A percentile compares a stretch with the other conserved stretches of the same genome.
Conservation (phyloP, 1,140 invertebrate genomes). For the Bacillus rossius region DNA sequence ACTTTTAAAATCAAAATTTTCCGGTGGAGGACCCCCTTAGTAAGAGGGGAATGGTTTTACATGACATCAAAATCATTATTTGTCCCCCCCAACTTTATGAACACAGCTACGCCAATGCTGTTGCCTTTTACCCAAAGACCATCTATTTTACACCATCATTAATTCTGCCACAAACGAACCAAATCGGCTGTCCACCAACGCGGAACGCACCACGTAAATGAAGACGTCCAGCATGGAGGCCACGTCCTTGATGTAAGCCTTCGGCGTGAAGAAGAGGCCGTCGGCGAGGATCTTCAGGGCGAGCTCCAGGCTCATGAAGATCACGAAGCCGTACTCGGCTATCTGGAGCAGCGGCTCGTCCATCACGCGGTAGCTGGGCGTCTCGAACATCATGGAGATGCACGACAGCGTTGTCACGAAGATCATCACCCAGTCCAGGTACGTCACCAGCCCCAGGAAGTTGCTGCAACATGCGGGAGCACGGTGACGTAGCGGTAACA, state of each 20-base stretch:
- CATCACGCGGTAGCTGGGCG: slow-evolving; percentile 81
- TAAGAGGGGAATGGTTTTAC: too few species aligned
- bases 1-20: too few species aligned
- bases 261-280: slow-evolving; percentile 98
- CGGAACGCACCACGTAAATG: slow-evolving; percentile 87
- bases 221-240: slow-evolving; percentile 96
- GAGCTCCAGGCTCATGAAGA: slow-evolving; percentile 97
- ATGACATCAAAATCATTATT: too few species aligned
- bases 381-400: slow-evolving; percentile 99
- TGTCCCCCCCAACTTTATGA: too few species aligned
- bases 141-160: too few species aligned
- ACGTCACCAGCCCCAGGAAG: slow-evolving; percentile 95
- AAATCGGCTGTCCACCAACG: too few species aligned
- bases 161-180: too few species aligned
- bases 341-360: slow-evolving; percentile 82
- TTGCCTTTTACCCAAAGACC: too few species aligned
- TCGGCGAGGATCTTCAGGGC: slow-evolving; percentile 94
- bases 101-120: too few species aligned
- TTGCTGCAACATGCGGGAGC: slow-evolving; percentile 59
- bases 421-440: slow-evolving; percentile 99
- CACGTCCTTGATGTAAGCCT: slow-evolving; percentile 96
- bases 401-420: slow-evolving; percentile 95
- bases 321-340: slow-evolving; percentile 96
- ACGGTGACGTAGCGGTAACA: not conserved
- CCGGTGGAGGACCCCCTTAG: too few species aligned